Evolutionary conservation across 2,888 invertebrate species (phyloP), one percentile per base, ranked within the genome.

Genomic region (Rosalia funebris): DNA sequence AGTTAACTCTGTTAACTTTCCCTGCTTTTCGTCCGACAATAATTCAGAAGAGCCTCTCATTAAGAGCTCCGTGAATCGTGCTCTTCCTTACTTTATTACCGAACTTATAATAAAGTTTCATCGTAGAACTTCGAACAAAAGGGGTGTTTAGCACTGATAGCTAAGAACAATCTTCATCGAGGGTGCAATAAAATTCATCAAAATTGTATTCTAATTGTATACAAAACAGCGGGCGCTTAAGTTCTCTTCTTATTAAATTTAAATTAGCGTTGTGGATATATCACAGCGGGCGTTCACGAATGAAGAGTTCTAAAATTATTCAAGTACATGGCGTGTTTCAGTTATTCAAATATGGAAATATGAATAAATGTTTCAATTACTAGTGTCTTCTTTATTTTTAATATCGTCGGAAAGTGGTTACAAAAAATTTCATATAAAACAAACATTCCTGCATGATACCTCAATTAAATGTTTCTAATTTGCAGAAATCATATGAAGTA

Each of bases 1-100:
- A 61, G 66, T 68, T 68, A 70, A 69, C 70, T 69, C 62, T 48
- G 63, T 70, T 68, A 71, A 72, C 71, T 71, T 70, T 70, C 69
- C 59, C 63, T 54, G 57, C 42, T 54, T 60, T 60, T 65, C 63
- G 57, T 62, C 62, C 47, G 63, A 66, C 70, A 69, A 70, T 72
- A 71, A 72, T 71, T 72, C 66, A 63, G 68, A 68, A 67, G 69
- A 63, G 66, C 62, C 66, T 55, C 62, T 66, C 68, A 68, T 72
- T 69, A 69, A 61, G 63, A 63, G 62, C 62, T 61, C 48, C 59
- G 60, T 60, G 65, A 62, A 62, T 52, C 57, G 39, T 44, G 54
- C 58, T 53, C 65, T 66, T 62, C 60, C 68, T 62, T 57, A 54
- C 54, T 63, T 57, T 53, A 53, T 63, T 63, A 53, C 53, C 32